Evolutionary conservation across 2,888 invertebrate species (phyloP), one percentile per base, ranked within the genome.

Genomic region (Thera britannica): DNA sequence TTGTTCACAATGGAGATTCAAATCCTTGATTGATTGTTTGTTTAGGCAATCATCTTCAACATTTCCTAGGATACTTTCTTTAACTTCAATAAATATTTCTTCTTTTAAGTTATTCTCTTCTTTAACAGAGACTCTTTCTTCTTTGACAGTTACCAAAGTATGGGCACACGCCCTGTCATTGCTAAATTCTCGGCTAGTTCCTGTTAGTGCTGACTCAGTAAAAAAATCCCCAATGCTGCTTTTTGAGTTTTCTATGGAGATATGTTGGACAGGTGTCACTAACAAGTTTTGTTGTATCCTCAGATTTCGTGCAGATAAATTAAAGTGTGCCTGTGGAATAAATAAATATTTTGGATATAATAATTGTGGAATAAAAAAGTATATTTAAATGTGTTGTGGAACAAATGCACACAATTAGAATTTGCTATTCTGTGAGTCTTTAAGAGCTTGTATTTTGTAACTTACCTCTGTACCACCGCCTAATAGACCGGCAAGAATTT

Each of bases 101-200:
- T 65, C 58, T 23, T 59, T 58, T 5, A 46, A 9, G 9, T 2
- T 58, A 3, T 38, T 44, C 52, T 65, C 65, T 34, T 65, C 48
- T 55, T 65, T 65, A 2, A 65, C 44, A 0, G 54, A 11, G 11
- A 46, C 11, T 52, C 48, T 0, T 6, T 65, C 65, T 34, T 55
- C 48, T 48, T 65, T 65, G 7, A 65, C 38, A 9, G 65, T 8
- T 6, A 48, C 58, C 3, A 57, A 23, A 12, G 11, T 34, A 7
- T 2, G 41, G 48, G 48, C 49, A 57, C 5, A 46, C 8, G 3
- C n/a, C 36, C 49, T 12, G 12, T 35, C 11, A 46, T 36, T n/a
- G 48, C 6, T 58, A 6, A 46, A 41, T 36, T 58, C 57, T n/a
- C 51, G 51, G 2, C 12, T 57, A 9, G n/a, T 57, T 7, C 44